A percentile compares a stretch with the other conserved stretches of the same genome.
These are phyloP conservation scores for Teleopsis dalmanni DNA, from an alignment of 1,140 invertebrate species.

Conservation along the genomic window DNA sequence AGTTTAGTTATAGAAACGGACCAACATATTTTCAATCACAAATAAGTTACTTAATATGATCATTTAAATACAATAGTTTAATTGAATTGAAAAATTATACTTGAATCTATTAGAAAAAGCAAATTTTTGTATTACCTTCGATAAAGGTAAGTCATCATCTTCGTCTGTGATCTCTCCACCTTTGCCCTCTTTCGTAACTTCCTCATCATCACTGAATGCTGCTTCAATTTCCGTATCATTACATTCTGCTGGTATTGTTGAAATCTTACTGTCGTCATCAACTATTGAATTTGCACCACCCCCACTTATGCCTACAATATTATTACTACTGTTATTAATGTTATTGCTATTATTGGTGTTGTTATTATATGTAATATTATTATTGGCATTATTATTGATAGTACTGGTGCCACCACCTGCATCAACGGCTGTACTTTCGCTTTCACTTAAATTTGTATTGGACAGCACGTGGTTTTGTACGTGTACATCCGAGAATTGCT, in stretches of 20 bases:
- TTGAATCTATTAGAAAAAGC: neutral
- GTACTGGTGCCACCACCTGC: slow-evolving; percentile 2
- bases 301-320: neutral
- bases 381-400: too few relatives aligned
- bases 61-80: too few relatives aligned
- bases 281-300: slow-evolving; percentile 44
- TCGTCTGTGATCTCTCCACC: slow-evolving; percentile 69
- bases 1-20: too few relatives aligned
- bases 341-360: too few relatives aligned
- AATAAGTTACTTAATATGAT: too few relatives aligned
- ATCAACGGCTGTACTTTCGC: slow-evolving; percentile 21
- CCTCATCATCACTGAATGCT: slow-evolving; percentile 72
- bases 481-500: slow-evolving; percentile 3
- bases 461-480: slow-evolving; percentile 2
- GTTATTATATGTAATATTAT: too few relatives aligned
- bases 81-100: neutral
- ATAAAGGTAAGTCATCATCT: slow-evolving; percentile 76
- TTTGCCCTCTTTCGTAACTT: slow-evolving; percentile 48
- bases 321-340: too few relatives aligned
- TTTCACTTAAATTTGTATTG: slow-evolving; percentile 40
- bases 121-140: slow-evolving; percentile 49
- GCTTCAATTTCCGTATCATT: slow-evolving; percentile 52
- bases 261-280: slow-evolving; percentile 28
- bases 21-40: too few relatives aligned
- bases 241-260: slow-evolving; percentile 14